Evolutionary conservation across 2,888 invertebrate genomes (phyloP).

Genomic region (Phaonia tiefii): DNA sequence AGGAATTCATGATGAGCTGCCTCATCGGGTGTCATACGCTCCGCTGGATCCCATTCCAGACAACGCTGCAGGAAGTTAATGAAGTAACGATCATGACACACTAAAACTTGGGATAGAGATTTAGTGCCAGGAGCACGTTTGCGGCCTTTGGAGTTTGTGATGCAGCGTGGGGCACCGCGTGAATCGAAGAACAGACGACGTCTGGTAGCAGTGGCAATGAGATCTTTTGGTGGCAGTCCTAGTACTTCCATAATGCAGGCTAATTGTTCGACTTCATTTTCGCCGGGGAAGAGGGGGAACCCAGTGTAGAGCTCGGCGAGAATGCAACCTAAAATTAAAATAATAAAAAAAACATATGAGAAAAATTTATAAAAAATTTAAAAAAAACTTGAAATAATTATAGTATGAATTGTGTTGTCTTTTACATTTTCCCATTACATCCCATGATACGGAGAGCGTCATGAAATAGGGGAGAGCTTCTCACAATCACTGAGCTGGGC

Average conservation of each 20-base stretch:
- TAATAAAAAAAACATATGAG: too few relatives aligned
- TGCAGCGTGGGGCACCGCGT: conserved; percentile 93
- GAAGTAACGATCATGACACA: conserved; percentile 93
- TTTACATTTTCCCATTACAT: too few relatives aligned
- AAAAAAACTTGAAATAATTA: too few relatives aligned
- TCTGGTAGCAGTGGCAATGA: conserved; percentile 91
- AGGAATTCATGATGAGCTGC: conserved; percentile 94
- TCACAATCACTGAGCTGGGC: too few relatives aligned
- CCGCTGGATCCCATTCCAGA: conserved; percentile 96
- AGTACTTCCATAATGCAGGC: conserved; percentile 98
- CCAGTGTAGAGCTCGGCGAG: conserved; percentile 97
- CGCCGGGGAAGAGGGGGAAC: conserved; percentile 97
- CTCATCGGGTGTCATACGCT: conserved; percentile 94
- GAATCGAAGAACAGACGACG: conserved; percentile 93
- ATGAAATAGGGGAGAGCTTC: too few relatives aligned
- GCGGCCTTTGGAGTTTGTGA: conserved; percentile 96
- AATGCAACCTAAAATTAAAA: conserved; percentile 90
- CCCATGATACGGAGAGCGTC: too few relatives aligned
- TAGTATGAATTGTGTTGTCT: too few relatives aligned
- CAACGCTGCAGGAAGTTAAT: conserved; percentile 95
- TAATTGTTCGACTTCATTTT: conserved; percentile 97
- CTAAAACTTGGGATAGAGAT: conserved; percentile 89
- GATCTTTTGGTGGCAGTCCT: conserved; percentile 92
- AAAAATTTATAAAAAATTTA: too few relatives aligned
- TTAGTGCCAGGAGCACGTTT: conserved; percentile 94